Evolutionary conservation across 2,888 invertebrate genomes (phyloP).

Genomic region (Erebia aethiops): DNA sequence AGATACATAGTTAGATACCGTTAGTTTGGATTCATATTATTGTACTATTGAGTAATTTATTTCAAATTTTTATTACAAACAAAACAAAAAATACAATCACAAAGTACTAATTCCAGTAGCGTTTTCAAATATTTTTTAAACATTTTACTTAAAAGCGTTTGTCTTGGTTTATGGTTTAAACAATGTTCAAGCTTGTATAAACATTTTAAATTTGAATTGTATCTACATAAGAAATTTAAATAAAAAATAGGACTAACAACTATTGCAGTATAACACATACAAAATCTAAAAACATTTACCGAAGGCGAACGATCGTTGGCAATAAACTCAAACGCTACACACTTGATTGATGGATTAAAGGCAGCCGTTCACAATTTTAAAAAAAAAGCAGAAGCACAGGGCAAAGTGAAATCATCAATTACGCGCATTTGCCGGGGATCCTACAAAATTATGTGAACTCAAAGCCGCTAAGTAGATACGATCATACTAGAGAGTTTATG

Average conservation of each 20-base stretch:
- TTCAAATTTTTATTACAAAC: too few species aligned
- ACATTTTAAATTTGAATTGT: not conserved
- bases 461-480: slow-evolving; percentile 38
- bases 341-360: slow-evolving; percentile 51
- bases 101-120: too few species aligned
- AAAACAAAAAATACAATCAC: too few species aligned
- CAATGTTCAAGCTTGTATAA: too few species aligned
- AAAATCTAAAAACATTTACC: slow-evolving; percentile 23
- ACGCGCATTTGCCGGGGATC: slow-evolving; percentile 35
- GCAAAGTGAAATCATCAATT: slow-evolving; percentile 42
- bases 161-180: too few species aligned
- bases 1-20: too few species aligned
- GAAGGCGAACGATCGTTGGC: slow-evolving; percentile 31
- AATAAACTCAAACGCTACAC: slow-evolving; percentile 43
- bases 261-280: not conserved
- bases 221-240: not conserved
- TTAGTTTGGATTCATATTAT: too few species aligned
- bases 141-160: too few species aligned
- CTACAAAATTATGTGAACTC: slow-evolving; percentile 34
- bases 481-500: slow-evolving; percentile 46
- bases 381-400: slow-evolving; percentile 39
- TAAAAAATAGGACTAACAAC: not conserved
- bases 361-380: slow-evolving; percentile 47
- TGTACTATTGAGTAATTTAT: too few species aligned
- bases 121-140: too few species aligned